phyloP scores from a whole-genome alignment of 1,140 invertebrate species.

The Dendrolimus kikuchii region DNA sequence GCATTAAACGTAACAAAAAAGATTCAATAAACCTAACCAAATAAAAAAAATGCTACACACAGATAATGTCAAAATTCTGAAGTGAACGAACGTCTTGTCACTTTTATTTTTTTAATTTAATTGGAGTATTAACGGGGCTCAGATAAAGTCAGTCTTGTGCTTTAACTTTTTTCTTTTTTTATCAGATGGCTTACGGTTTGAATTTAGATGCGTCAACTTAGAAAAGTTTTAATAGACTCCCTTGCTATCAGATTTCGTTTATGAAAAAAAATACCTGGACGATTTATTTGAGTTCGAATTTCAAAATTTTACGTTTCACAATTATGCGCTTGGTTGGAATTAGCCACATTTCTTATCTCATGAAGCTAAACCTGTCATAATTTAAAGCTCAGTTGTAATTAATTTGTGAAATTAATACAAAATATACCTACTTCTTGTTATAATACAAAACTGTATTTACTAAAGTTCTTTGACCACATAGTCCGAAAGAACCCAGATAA shows the following conservation, averaged over 20 bases:
- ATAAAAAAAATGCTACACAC: slow-evolving; percentile 13
- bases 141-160: slow-evolving; percentile 53
- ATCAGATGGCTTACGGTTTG: slow-evolving; percentile 68
- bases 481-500: no score
- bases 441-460: no score
- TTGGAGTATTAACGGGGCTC: slow-evolving; percentile 60
- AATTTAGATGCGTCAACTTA: slow-evolving; percentile 61
- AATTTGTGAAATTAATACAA: no score
- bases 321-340: no score
- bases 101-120: slow-evolving; percentile 61
- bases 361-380: no score
- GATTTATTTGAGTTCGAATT: slow-evolving; percentile 4
- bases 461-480: no score
- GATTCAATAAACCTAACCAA: slow-evolving; percentile 18
- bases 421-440: no score
- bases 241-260: slow-evolving; percentile 50
- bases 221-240: slow-evolving; percentile 68
- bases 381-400: no score
- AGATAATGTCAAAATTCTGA: slow-evolving; percentile 21
- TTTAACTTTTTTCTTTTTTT: slow-evolving; percentile 33
- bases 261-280: slow-evolving; percentile 13
- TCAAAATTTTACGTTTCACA: not conserved
- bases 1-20: no score
- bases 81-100: slow-evolving; percentile 30
- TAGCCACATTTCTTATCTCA: no score